Percentiles rank a stretch among this genome's conserved stretches.
phyloP scores from a whole-genome alignment of 2,113 vertebrate genomes.

The Circaetus gallicus region DNA sequence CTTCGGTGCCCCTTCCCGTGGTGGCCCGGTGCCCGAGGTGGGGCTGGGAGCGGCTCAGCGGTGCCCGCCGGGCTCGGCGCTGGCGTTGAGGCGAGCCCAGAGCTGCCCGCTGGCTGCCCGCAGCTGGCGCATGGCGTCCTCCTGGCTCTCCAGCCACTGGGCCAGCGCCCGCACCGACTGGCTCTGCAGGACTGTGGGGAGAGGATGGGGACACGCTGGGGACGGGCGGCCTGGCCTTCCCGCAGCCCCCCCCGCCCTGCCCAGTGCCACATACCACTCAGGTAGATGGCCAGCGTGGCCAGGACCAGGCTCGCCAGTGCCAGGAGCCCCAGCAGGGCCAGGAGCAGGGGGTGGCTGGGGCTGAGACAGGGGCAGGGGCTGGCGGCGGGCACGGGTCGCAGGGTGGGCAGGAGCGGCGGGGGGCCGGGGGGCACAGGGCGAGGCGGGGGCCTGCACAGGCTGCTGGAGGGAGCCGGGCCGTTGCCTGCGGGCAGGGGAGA shows the following conservation, averaged over 20 bases:
- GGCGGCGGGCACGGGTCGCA: background rate
- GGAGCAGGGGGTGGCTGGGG: slow-evolving; percentile 65
- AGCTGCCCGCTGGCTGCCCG: slow-evolving; percentile 78
- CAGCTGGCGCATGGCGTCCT: slow-evolving; percentile 67
- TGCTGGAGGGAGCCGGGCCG: background rate
- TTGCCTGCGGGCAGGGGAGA: slow-evolving; percentile 12
- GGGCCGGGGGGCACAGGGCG: background rate
- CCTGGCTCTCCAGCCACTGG: slow-evolving; percentile 68
- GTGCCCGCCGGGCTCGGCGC: background rate
- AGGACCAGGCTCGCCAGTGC: slow-evolving; percentile 75
- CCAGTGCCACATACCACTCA: slow-evolving; percentile 63
- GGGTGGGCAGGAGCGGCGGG: background rate
- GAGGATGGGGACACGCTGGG: background rate
- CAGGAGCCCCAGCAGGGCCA: slow-evolving; percentile 73
- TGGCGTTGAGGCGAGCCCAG: slow-evolving; percentile 77
- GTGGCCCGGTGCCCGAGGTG: background rate
- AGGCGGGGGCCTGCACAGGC: background rate
- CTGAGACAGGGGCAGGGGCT: slow-evolving; percentile 43
- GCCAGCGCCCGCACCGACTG: slow-evolving; percentile 74
- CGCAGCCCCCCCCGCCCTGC: background rate
- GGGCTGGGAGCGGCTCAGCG: background rate
- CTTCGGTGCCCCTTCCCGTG: background rate
- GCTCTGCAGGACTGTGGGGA: slow-evolving; percentile 79
- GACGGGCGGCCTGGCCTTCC: background rate
- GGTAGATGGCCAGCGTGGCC: slow-evolving; percentile 71